A percentile compares a stretch with the other conserved stretches of the same genome.
Evolutionary conservation across 2,888 invertebrate genomes (phyloP).

Genomic region (Thecocarcelia acutangulata): DNA sequence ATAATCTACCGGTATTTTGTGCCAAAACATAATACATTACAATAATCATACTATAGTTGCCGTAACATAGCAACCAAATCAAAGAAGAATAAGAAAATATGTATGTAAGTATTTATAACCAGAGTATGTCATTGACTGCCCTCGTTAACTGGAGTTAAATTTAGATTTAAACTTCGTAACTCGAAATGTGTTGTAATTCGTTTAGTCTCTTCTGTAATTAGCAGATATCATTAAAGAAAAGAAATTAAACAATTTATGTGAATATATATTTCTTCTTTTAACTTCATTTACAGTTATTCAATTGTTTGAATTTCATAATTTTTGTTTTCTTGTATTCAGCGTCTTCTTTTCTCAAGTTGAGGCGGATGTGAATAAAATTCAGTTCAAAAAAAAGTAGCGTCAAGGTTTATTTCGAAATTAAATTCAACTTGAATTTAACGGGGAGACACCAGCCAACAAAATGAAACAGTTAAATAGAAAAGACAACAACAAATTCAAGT

Average conservation of each 20-base stretch:
- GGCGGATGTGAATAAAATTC: slow-evolving; percentile 49
- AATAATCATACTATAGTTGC: too few relatives aligned
- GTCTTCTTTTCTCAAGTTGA: slow-evolving; percentile 13
- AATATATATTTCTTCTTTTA: background rate
- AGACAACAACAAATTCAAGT: background rate
- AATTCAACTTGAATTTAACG: slow-evolving; percentile 52
- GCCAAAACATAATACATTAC: too few relatives aligned
- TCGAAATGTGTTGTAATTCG: slow-evolving; percentile 23
- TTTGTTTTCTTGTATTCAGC: slow-evolving; percentile 1
- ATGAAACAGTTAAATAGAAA: slow-evolving; percentile 25
- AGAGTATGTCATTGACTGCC: too few relatives aligned
- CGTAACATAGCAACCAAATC: too few relatives aligned
- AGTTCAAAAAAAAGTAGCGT: slow-evolving; percentile 50
- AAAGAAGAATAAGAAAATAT: too few relatives aligned
- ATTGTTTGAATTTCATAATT: slow-evolving; percentile 55
- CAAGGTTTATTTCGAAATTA: slow-evolving; percentile 61
- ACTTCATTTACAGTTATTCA: slow-evolving; percentile 43
- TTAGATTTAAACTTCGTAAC: too few relatives aligned
- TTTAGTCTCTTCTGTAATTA: slow-evolving; percentile 18
- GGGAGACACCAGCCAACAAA: slow-evolving; percentile 31
- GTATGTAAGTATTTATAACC: too few relatives aligned
- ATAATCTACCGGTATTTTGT: too few relatives aligned
- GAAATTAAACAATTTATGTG: slow-evolving; percentile 3
- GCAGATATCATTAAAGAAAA: background rate
- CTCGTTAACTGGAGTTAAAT: too few relatives aligned